phyloP scores from a whole-genome alignment of 2,797 vertebrate species.

The Cichlasoma orientale region DNA sequence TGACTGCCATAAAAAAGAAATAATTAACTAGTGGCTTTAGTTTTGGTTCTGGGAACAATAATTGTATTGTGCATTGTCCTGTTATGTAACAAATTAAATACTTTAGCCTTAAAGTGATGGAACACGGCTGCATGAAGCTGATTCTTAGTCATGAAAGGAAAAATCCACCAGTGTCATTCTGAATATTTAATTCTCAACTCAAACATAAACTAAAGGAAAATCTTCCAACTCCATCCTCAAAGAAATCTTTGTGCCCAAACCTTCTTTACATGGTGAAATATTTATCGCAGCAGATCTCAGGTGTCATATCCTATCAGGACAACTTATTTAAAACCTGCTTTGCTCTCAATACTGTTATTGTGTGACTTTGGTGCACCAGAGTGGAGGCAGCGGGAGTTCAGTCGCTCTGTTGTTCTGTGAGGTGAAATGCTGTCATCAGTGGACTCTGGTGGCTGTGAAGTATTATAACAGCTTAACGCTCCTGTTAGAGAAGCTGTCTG shows the following conservation, averaged over 20 bases:
- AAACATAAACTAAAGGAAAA: background rate
- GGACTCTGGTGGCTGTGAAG: background rate
- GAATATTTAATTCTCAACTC: background rate
- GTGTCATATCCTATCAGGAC: background rate
- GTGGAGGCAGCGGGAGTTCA: background rate
- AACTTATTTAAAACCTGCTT: background rate
- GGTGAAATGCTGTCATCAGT: background rate
- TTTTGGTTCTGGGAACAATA: background rate
- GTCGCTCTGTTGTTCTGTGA: background rate
- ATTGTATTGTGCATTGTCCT: background rate
- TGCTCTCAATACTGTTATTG: background rate
- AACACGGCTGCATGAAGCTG: background rate
- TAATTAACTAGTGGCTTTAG: background rate
- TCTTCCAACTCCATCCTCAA: background rate
- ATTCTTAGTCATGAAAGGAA: background rate
- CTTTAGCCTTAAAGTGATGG: background rate
- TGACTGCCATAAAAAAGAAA: background rate
- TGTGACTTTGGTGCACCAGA: background rate
- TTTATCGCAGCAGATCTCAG: background rate
- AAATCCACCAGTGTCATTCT: background rate
- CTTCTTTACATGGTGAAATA: background rate
- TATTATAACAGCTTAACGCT: background rate
- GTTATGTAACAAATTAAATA: background rate
- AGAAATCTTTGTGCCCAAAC: background rate
- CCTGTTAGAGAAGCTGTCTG: no score